Evolutionary conservation across 1,140 invertebrate genomes (phyloP), one percentile per base, ranked within the genome.

Genomic region (Caenorhabditis briggsae): DNA sequence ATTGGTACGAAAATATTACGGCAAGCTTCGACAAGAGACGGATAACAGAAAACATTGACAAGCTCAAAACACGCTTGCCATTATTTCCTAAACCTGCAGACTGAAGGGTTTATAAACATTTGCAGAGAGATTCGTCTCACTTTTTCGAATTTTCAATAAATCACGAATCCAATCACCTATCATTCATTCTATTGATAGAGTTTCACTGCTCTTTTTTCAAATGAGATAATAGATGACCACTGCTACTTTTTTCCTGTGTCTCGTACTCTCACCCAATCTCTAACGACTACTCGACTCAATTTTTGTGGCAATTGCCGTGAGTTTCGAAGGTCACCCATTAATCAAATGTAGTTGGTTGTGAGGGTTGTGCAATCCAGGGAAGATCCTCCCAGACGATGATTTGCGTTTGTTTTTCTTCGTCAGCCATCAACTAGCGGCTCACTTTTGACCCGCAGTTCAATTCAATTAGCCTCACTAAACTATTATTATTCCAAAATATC

Each of bases 261-360:
- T 50, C 70, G 48, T 23, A 20, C 14, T 50, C 70, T 23, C 14
- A 12, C 70, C 5, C 12, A 12, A n/a, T 53, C 14, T 43, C 50
- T 53, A 11, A 9, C 0, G 20, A 5, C 20, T 6, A 16, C n/a
- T 41, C 50, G 11, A 23, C n/a, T 41, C 46, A 20, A 78, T 78
- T 78, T 78, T 78, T 78, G 70, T 78, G 70, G 46, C 70, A 78
- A 48, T 78, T 78, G 70, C n/a, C 46, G 70, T 78, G 43, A 50
- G 70, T 78, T 50, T 78, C 18, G 70, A 78, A 78, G 70, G 70
- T 78, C 70, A 78, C 20, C 46, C 70, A 78, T 78, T 78, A 78
- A 78, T 78, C 70, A 78, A 78, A 78, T 78, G 70, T 78, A 74
- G 41, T 74, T 74, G 14, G 70, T 43, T 70, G 64, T 58, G 56